These are phyloP conservation scores for Brachylomia viminalis DNA, from an alignment of 2,888 invertebrate species.

Conservation along the genomic window DNA sequence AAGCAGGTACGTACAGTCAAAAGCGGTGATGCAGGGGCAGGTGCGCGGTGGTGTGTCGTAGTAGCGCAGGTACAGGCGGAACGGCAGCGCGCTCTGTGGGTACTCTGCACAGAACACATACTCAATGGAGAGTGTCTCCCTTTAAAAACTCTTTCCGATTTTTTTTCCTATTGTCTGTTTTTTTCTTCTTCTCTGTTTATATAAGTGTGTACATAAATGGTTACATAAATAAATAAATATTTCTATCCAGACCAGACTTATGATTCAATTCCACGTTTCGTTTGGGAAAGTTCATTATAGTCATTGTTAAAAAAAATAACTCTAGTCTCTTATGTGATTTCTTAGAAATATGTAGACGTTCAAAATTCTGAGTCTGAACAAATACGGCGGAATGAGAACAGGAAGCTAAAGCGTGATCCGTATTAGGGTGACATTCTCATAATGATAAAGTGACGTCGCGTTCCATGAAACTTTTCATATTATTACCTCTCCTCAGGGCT, in stretches of 20 bases:
- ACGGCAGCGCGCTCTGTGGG: conserved; percentile 73
- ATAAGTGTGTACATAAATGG: too few species aligned
- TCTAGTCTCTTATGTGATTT: neutral
- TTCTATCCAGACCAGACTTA: neutral
- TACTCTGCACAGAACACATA: conserved; percentile 67
- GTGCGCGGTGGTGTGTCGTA: conserved; percentile 68
- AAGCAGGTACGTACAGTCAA: conserved; percentile 56
- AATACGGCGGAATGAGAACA: too few species aligned
- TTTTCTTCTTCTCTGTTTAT: too few species aligned
- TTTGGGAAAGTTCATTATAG: too few species aligned
- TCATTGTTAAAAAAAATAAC: neutral
- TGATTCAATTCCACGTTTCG: neutral
- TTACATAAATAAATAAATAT: neutral
- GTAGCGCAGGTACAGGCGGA: conserved; percentile 79
- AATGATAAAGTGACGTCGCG: conserved; percentile 3
- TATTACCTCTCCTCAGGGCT: conserved; percentile 9
- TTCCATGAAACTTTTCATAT: conserved; percentile 26
- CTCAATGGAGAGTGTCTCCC: neutral
- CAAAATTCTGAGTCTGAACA: neutral
- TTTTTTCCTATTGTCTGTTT: too few species aligned
- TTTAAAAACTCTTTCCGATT: neutral
- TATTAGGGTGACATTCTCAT: neutral
- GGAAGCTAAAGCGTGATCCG: neutral
- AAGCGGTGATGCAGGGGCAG: conserved; percentile 70
- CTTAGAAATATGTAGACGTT: neutral